Conservation (phyloP, 2,797 vertebrate species). For the Cossypha polioptera region DNA sequence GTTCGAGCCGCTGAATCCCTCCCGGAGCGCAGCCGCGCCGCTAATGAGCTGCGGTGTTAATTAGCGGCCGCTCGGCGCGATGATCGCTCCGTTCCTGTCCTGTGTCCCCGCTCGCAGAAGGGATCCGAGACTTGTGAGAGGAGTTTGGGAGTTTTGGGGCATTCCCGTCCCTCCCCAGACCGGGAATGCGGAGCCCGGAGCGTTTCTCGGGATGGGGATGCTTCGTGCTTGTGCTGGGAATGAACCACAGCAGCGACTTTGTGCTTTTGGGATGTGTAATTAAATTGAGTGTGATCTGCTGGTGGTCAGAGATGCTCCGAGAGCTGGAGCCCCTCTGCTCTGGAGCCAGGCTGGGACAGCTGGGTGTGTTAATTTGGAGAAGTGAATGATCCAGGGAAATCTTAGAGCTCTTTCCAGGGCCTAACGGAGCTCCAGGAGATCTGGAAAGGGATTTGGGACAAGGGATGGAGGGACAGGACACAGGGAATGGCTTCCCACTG, state of each 20-base stretch:
- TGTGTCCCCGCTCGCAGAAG: accelerated
- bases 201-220: neutral
- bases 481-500: accelerated
- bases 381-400: accelerated
- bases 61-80: neutral
- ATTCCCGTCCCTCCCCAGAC: neutral
- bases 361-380: neutral
- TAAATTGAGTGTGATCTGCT: neutral
- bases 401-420: accelerated
- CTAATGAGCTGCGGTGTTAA: neutral
- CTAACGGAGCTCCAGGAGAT: neutral
- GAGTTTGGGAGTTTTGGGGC: neutral
- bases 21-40: neutral
- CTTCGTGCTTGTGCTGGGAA: neutral
- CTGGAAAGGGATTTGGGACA: neutral
- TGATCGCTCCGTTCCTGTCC: accelerated
- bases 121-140: too few relatives aligned
- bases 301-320: neutral
- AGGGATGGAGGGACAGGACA: neutral
- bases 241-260: neutral
- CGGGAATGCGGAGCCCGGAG: neutral
- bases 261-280: neutral
- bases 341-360: neutral
- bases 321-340: neutral
- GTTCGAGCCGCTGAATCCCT: neutral